phyloP scores from a whole-genome alignment of 2,888 invertebrate genomes.

The Linyphia triangularis region DNA sequence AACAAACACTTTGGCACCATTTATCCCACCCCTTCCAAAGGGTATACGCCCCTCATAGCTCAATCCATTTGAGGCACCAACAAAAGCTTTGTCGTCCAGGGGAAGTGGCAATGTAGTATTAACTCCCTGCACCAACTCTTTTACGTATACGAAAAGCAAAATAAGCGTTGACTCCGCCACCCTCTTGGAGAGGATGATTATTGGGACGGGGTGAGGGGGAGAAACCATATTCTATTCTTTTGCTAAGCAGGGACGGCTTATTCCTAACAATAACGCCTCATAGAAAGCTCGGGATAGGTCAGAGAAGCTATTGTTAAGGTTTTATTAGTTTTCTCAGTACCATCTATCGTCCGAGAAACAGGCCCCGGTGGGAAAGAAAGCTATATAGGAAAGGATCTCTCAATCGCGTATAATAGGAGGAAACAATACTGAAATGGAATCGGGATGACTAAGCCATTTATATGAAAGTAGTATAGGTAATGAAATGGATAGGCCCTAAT shows the following conservation, averaged over 20 bases:
- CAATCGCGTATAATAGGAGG: slow-evolving; percentile 26
- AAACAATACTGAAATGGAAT: too few species aligned
- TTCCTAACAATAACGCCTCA: slow-evolving; percentile 64
- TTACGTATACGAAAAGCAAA: slow-evolving; percentile 53
- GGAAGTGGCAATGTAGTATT: slow-evolving; percentile 40
- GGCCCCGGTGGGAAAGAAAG: slow-evolving; percentile 27
- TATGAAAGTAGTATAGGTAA: too few species aligned
- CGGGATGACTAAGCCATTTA: neutral
- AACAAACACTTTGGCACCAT: too few species aligned
- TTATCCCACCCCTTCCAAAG: slow-evolving; percentile 16
- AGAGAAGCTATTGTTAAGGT: slow-evolving; percentile 51
- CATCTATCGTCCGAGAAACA: slow-evolving; percentile 47
- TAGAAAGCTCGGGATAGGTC: slow-evolving; percentile 48
- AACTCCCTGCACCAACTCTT: slow-evolving; percentile 20
- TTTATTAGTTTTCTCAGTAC: slow-evolving; percentile 69
- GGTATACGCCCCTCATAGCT: slow-evolving; percentile 8
- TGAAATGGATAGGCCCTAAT: too few species aligned
- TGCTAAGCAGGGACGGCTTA: slow-evolving; percentile 45
- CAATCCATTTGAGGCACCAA: slow-evolving; percentile 52
- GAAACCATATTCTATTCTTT: slow-evolving; percentile 53
- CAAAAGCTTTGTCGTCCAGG: slow-evolving; percentile 28
- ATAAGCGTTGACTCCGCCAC: slow-evolving; percentile 61
- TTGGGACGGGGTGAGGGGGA: slow-evolving; percentile 25
- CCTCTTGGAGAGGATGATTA: slow-evolving; percentile 53
- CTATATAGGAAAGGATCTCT: slow-evolving; percentile 25